Conservation (phyloP, 2,797 vertebrate species). For the Pseudochirops corinnae region DNA sequence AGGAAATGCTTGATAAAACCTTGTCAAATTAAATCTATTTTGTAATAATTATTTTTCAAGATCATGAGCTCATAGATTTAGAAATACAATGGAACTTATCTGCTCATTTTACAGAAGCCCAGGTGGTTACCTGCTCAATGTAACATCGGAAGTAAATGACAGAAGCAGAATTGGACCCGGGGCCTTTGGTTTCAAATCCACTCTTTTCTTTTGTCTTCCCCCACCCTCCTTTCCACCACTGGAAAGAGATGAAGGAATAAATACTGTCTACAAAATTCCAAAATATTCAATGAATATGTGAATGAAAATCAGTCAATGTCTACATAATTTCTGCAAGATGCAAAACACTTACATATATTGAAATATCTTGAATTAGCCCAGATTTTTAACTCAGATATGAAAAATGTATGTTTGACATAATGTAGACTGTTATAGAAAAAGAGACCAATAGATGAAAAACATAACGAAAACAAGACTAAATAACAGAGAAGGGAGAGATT, state of each 20-base stretch:
- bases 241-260: neutral
- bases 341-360: conserved; percentile 64
- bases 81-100: neutral
- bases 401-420: conserved; percentile 21
- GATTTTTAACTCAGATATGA: conserved; percentile 37
- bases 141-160: neutral
- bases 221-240: neutral
- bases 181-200: neutral
- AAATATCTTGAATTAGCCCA: conserved; percentile 12
- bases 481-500: neutral
- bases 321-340: conserved; percentile 32
- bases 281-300: conserved; percentile 33
- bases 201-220: too few relatives aligned
- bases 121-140: neutral
- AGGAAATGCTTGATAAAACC: neutral
- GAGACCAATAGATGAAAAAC: conserved; percentile 21
- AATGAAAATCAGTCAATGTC: conserved; percentile 47
- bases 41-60: neutral
- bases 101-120: neutral
- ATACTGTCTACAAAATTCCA: conserved; percentile 60
- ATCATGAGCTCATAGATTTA: neutral
- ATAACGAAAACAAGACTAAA: conserved; percentile 22
- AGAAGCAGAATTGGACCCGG: neutral
- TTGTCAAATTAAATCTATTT: neutral
- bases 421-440: conserved; percentile 21